phyloP scores from a whole-genome alignment of 1,140 invertebrate species.

The Drosophila sucinea region DNA sequence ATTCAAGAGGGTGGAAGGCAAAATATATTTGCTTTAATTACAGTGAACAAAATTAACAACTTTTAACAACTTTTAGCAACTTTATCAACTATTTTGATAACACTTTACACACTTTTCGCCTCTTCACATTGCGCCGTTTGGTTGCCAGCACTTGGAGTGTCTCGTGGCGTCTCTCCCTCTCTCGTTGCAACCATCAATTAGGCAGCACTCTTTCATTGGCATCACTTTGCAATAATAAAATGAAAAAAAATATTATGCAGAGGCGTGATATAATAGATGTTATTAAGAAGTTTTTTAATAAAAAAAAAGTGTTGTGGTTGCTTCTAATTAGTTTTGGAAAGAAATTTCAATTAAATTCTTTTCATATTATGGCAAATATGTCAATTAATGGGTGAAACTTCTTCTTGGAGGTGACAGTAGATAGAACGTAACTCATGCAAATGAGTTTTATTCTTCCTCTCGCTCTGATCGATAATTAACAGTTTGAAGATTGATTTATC shows the following conservation, averaged over 20 bases:
- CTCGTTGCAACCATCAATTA: neutral
- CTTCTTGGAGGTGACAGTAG: neutral
- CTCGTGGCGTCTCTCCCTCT: neutral
- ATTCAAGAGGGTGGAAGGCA: too few relatives aligned
- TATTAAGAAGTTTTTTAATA: slow-evolving; percentile 6
- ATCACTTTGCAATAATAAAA: neutral
- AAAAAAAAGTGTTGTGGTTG: neutral
- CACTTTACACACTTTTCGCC: neutral
- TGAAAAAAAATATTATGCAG: neutral
- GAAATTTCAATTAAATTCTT: neutral
- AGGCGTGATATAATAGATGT: slow-evolving; percentile 4
- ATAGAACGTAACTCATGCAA: too few relatives aligned
- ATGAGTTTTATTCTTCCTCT: too few relatives aligned
- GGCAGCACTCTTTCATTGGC: neutral
- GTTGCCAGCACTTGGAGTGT: neutral
- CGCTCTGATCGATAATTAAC: too few relatives aligned
- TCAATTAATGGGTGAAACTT: neutral
- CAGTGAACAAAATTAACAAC: slow-evolving; percentile 22
- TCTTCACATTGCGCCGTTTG: neutral
- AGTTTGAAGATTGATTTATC: too few relatives aligned
- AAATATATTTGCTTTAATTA: slow-evolving; percentile 3
- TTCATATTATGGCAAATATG: neutral
- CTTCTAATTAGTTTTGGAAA: neutral
- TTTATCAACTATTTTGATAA: slow-evolving; percentile 1
- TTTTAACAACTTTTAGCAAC: slow-evolving; percentile 16